Base-by-base conservation (phyloP, 2,888 invertebrate species). In the Torymus aiolomorphi region DNA sequence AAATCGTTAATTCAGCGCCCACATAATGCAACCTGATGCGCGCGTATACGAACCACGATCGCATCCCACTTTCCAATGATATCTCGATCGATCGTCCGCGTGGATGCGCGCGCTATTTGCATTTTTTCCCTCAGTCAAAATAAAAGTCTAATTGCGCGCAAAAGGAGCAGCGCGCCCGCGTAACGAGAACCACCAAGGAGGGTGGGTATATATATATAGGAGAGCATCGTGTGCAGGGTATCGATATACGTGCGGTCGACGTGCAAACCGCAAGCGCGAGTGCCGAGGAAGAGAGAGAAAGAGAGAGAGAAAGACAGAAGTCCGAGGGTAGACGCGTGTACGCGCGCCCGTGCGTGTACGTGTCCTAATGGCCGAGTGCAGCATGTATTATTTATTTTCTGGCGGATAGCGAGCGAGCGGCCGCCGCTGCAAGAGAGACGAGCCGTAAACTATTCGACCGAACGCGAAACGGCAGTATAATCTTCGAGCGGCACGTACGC, bases 331-430 rank as follows among this genome's bases (percentile, higher is more conserved):
- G 51, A n/a, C 72, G 13, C 63, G 69, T 61, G 49, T 62, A 57
- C 4, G n/a, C 52, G 52, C 72, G 13, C 63, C 63, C 54, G 49
- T 62, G 42, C 4, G n/a, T 54, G 31, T 54, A 65, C 63, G 70
- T 79, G 79, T 78, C 75, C 70, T 79, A 75, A 79, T 79, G 70
- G 79, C 65, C 70, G 75, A 78, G 67, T 78, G 61, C 72, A 73
- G 56, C 67, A 73, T 67, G 79, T 56, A 75, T 79, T 77, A 77
- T 77, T 77, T 77, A 71, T 71, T 77, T 71, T 42, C 76, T 42
- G 42, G 42, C 42, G 42, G 8, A 42, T 42, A 76, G 56, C 18
- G 24, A 3, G 52, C 24, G n/a, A n/a, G n/a, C 13, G 3, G 20
- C 49, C 14, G 62, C 18, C 49, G 24, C 42, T 16, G 18, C 12